Percentiles rank a stretch among this genome's conserved stretches.
Conservation (phyloP, 2,888 invertebrate genomes). For the Macrophya alboannulata region DNA sequence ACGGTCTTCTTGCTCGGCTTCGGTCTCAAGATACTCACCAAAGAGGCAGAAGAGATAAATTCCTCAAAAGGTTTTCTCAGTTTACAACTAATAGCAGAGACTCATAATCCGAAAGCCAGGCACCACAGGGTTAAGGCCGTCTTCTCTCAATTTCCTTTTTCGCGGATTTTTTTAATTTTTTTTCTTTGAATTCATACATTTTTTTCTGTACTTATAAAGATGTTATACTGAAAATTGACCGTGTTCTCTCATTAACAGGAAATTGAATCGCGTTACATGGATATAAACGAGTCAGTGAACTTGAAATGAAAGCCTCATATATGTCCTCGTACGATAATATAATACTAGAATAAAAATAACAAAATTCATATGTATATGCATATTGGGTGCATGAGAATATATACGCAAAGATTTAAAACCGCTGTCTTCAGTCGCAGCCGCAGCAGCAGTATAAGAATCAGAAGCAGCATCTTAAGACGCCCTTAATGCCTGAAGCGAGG, state of each 20-base stretch:
- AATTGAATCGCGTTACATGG: background rate
- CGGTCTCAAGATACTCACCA: slow-evolving; percentile 14
- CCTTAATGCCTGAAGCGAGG: slow-evolving; percentile 46
- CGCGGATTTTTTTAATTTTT: no score
- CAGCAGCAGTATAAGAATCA: background rate
- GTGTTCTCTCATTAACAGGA: background rate
- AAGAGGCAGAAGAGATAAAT: slow-evolving; percentile 30
- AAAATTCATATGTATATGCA: background rate
- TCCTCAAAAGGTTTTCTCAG: slow-evolving; percentile 33
- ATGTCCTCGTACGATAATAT: background rate
- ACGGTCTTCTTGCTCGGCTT: slow-evolving; percentile 29
- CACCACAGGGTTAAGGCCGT: slow-evolving; percentile 13
- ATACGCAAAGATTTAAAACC: slow-evolving; percentile 9
- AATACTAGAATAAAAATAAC: background rate
- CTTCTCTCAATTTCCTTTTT: background rate
- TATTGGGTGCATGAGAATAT: background rate
- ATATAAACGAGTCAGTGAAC: background rate
- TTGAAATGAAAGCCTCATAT: background rate
- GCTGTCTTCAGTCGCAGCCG: background rate
- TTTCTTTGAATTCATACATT: background rate
- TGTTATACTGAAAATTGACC: background rate
- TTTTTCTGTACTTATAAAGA: background rate
- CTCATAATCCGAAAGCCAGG: slow-evolving; percentile 18
- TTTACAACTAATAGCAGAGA: slow-evolving; percentile 38
- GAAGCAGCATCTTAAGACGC: slow-evolving; percentile 47